A percentile compares a stretch with the other conserved stretches of the same genome.
Evolutionary conservation across 2,888 invertebrate species (phyloP).

Genomic region (Leptopterna dolabrata): DNA sequence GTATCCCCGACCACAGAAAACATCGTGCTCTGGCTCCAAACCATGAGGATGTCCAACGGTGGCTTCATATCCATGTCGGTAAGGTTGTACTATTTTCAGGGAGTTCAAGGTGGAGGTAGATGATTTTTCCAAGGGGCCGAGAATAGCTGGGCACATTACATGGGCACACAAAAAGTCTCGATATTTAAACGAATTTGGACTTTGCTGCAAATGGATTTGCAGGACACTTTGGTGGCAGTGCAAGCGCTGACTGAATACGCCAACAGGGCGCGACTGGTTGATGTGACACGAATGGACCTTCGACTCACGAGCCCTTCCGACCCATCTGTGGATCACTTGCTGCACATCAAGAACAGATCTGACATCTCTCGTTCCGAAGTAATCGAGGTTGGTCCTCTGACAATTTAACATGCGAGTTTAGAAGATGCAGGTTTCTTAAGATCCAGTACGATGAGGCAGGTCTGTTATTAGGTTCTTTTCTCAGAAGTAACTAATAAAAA

Average conservation of each 20-base stretch:
- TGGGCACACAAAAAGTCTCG: no score
- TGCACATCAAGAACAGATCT: constrained; percentile 63
- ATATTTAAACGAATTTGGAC: no score
- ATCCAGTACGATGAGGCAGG: no score
- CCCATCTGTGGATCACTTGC: constrained; percentile 61
- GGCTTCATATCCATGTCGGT: constrained; percentile 68
- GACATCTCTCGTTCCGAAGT: constrained; percentile 16
- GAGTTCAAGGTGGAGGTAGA: no score
- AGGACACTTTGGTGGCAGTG: constrained; percentile 70
- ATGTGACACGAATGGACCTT: constrained; percentile 67
- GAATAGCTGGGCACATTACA: no score
- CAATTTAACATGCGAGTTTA: no score
- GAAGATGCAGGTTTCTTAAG: no score
- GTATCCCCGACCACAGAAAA: constrained; percentile 66
- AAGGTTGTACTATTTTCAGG: constrained; percentile 46
- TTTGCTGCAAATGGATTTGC: no score
- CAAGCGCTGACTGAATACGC: constrained; percentile 70
- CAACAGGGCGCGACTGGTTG: constrained; percentile 67
- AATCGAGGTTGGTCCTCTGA: neutral
- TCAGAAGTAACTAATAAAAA: no score
- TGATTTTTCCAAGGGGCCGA: no score
- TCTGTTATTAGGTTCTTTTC: no score
- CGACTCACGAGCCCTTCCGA: constrained; percentile 66
- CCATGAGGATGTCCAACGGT: constrained; percentile 67
- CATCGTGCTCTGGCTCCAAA: constrained; percentile 68